phyloP scores from a whole-genome alignment of 2,888 invertebrate species.

The Eristalis tenax region DNA sequence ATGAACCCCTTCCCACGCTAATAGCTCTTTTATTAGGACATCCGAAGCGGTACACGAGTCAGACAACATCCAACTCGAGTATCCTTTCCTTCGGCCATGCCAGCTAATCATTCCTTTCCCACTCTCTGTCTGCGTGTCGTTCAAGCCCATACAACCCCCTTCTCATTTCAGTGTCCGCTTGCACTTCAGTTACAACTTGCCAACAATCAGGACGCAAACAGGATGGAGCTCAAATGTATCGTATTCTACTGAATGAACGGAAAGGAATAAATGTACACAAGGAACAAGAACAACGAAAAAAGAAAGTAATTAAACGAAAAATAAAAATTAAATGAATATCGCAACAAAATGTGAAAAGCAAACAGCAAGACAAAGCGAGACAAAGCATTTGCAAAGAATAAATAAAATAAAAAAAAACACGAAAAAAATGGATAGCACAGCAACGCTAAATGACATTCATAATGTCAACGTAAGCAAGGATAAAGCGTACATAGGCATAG shows the following conservation, averaged over 20 bases:
- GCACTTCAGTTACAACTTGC: constrained; percentile 9
- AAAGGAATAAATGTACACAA: neutral
- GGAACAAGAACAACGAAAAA: neutral
- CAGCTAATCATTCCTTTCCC: constrained; percentile 1
- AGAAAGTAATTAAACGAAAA: constrained; percentile 3
- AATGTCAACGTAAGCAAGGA: constrained; percentile 41
- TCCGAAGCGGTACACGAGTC: constrained; percentile 28
- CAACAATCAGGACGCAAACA: constrained; percentile 56
- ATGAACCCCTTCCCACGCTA: constrained; percentile 59
- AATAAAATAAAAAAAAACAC: constrained; percentile 23
- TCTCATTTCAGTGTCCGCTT: neutral
- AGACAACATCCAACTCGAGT: constrained; percentile 11
- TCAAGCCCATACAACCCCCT: too few species aligned
- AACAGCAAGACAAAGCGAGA: neutral
- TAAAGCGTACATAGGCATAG: constrained; percentile 3
- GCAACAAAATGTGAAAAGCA: constrained; percentile 42
- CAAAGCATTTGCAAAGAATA: constrained; percentile 28
- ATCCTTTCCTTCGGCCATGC: constrained; percentile 29
- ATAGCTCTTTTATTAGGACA: constrained; percentile 65
- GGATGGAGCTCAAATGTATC: constrained; percentile 39
- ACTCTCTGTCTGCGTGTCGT: neutral
- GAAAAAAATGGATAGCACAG: constrained; percentile 5
- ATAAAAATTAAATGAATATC: neutral
- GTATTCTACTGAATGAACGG: constrained; percentile 11
- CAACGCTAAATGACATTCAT: constrained; percentile 61